Conservation (phyloP, 2,797 vertebrate species). For the Gymnopithys bicolor region DNA sequence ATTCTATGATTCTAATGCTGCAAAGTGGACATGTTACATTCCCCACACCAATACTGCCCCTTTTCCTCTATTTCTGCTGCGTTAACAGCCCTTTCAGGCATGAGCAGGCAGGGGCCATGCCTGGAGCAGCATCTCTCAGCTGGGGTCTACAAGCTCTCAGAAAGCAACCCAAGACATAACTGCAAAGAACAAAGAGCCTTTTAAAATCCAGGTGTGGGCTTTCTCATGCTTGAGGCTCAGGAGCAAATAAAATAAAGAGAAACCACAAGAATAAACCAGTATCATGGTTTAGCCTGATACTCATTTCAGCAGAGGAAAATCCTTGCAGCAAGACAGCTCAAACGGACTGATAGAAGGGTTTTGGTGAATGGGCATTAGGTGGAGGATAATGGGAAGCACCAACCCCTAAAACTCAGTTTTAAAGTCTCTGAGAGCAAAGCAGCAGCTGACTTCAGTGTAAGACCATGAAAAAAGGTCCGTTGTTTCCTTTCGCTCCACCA, state of each 20-base stretch:
- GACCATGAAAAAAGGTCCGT: not conserved
- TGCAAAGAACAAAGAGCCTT: not conserved
- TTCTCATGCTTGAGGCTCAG: not conserved
- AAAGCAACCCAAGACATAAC: not conserved
- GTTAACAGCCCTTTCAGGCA: not conserved
- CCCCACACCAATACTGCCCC: accelerated
- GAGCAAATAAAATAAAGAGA: not conserved
- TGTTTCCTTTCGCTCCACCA: not conserved
- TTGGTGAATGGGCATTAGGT: not conserved
- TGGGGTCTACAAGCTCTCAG: not conserved
- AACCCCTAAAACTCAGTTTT: not conserved
- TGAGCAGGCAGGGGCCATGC: not conserved
- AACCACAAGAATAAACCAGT: not conserved
- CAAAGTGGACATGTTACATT: accelerated
- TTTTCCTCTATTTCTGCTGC: not conserved
- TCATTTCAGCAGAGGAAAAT: not conserved
- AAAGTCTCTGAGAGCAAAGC: not conserved
- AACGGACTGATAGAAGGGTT: not conserved
- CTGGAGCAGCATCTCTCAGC: not conserved
- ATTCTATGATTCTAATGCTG: not conserved
- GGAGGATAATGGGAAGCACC: not conserved
- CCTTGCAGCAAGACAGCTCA: not conserved
- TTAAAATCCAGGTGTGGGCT: not conserved
- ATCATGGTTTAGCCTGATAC: not conserved
- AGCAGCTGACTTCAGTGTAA: not conserved